A percentile compares a stretch with the other conserved stretches of the same genome.
Conservation (phyloP, 2,797 vertebrate species). For the Oryzias dopingdopingensis region DNA sequence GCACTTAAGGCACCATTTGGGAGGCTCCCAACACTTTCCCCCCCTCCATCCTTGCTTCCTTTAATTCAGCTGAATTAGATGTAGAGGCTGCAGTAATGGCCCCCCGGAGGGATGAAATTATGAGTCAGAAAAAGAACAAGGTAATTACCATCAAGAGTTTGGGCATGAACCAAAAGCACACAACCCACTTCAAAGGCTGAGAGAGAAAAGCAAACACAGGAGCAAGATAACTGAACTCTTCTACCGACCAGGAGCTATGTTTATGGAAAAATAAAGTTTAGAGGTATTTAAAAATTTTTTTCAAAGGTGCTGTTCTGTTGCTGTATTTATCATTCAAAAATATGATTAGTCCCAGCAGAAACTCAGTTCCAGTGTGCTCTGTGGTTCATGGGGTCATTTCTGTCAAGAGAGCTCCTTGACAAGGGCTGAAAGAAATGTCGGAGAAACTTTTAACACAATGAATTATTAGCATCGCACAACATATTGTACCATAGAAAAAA, state of each 20-base stretch:
- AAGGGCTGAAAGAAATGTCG: not conserved
- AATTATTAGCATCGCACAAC: no score
- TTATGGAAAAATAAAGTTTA: constrained; percentile 23
- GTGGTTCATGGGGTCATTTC: not conserved
- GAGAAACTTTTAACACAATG: not conserved
- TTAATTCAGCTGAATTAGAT: constrained; percentile 69
- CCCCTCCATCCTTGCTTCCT: constrained; percentile 14
- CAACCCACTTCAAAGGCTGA: constrained; percentile 65
- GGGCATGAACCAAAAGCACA: constrained; percentile 64
- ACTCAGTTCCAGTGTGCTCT: not conserved
- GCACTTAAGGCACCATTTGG: constrained; percentile 45
- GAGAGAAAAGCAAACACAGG: constrained; percentile 55
- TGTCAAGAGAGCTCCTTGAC: no score
- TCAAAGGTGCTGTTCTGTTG: not conserved
- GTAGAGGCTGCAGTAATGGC: constrained; percentile 65
- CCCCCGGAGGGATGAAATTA: constrained; percentile 68
- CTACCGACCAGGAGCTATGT: constrained; percentile 31
- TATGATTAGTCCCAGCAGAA: not conserved
- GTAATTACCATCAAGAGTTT: constrained; percentile 72
- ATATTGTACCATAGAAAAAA: no score
- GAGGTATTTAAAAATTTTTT: constrained; percentile 3
- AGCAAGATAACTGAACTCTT: constrained; percentile 28
- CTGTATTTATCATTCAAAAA: not conserved
- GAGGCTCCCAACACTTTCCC: constrained; percentile 32
- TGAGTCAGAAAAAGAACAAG: constrained; percentile 65